A percentile compares a stretch with the other conserved stretches of the same genome.
These are phyloP conservation scores for Orientallactaga sibirica DNA, from an alignment of 2,797 vertebrate species.

Conservation along the genomic window DNA sequence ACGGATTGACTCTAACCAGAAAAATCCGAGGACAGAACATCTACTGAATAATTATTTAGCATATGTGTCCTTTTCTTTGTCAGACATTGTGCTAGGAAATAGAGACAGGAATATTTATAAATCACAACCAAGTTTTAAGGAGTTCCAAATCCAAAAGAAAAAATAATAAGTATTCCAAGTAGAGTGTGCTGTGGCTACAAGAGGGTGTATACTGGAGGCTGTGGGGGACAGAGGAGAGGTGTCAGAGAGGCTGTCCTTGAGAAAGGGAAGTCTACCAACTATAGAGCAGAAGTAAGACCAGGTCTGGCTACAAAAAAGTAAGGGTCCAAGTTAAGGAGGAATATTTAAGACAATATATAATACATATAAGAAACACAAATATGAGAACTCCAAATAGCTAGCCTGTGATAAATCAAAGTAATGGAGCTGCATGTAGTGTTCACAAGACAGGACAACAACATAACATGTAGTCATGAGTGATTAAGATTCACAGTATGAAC, in stretches of 20 bases:
- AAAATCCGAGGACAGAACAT: not conserved
- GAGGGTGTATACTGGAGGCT: not conserved
- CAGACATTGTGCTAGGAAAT: not conserved
- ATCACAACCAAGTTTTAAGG: not conserved
- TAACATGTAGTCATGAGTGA: not conserved
- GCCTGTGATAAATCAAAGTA: not conserved
- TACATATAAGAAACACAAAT: not conserved
- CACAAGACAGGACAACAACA: not conserved
- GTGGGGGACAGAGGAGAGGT: not conserved
- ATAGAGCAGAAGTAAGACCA: not conserved
- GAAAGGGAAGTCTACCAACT: not conserved
- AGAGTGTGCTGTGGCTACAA: not conserved
- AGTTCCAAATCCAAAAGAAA: not conserved
- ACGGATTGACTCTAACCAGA: not conserved
- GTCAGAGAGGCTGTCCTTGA: not conserved
- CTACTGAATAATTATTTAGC: constrained; percentile 7
- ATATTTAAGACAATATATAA: not conserved
- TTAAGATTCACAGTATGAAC: not conserved
- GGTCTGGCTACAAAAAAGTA: not conserved
- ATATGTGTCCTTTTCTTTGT: not conserved
- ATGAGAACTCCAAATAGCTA: not conserved
- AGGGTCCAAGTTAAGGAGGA: not conserved
- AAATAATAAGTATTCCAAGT: not conserved
- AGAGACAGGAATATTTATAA: not conserved
- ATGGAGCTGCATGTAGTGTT: accelerated